Percentiles rank a stretch among this genome's conserved stretches.
Conservation (phyloP, 2,797 vertebrate genomes). For the Muscicapa comitata region DNA sequence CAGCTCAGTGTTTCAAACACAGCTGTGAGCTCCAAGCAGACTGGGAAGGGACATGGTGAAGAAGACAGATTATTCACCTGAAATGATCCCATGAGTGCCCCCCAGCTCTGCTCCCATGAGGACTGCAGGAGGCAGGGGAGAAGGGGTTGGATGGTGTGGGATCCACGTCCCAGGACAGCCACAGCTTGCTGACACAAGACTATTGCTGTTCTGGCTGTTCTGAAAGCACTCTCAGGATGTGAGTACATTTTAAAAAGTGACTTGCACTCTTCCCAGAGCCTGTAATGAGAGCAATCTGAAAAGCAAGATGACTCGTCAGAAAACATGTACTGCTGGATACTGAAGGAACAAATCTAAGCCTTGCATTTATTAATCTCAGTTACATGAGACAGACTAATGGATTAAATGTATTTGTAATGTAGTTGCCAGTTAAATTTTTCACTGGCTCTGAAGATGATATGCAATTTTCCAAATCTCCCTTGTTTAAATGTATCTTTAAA, state of each 20-base stretch:
- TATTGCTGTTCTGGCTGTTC: neutral
- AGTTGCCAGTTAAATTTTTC: conserved; percentile 10
- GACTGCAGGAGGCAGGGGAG: neutral
- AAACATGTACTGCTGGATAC: neutral
- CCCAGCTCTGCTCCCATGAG: fast-evolving
- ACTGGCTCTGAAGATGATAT: neutral
- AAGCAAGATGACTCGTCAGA: neutral
- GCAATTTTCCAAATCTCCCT: neutral
- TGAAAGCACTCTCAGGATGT: neutral
- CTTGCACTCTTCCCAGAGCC: neutral
- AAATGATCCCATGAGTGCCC: neutral
- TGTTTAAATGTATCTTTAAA: conserved; percentile 6
- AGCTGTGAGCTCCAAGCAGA: neutral
- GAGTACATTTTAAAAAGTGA: neutral
- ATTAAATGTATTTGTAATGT: conserved; percentile 39
- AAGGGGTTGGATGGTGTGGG: neutral
- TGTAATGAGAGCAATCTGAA: conserved; percentile 1
- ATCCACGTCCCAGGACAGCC: neutral
- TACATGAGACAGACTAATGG: neutral
- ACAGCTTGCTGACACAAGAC: neutral
- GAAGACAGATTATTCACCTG: neutral
- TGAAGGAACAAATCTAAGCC: neutral
- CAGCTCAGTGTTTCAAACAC: neutral
- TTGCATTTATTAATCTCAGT: conserved; percentile 21
- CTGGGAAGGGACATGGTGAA: neutral